Conservation (phyloP, 2,113 vertebrate species). For the Peucedramus taeniatus region DNA sequence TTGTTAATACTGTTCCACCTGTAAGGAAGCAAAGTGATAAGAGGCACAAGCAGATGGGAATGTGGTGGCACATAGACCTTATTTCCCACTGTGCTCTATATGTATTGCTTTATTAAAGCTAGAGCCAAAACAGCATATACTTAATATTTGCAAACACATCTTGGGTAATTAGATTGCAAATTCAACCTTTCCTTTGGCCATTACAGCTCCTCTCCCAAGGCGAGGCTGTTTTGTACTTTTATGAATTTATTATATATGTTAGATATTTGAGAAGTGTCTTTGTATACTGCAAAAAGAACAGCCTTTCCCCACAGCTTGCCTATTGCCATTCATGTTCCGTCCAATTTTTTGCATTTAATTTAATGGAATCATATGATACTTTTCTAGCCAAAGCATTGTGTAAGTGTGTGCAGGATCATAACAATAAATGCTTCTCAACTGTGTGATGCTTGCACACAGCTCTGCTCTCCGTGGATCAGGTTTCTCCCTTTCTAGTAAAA, state of each 20-base stretch:
- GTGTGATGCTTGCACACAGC: not conserved
- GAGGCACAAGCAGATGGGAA: conserved; percentile 14
- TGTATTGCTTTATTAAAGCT: not conserved
- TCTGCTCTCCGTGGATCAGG: not conserved
- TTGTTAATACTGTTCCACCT: not conserved
- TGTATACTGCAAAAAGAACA: too few species aligned
- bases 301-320: too few species aligned
- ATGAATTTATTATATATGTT: too few species aligned
- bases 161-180: not conserved
- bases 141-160: not conserved
- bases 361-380: too few species aligned
- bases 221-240: not conserved
- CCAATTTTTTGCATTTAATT: too few species aligned
- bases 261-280: too few species aligned
- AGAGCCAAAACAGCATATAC: not conserved
- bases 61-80: not conserved
- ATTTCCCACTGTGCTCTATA: not conserved
- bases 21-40: not conserved
- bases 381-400: too few species aligned
- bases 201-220: not conserved
- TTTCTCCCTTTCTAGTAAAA: not conserved
- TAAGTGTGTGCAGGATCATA: too few species aligned
- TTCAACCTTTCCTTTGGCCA: not conserved
- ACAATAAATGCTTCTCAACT: too few species aligned
- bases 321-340: too few species aligned